Base-by-base conservation (phyloP, 2,113 vertebrate species). In the Solea solea region DNA sequence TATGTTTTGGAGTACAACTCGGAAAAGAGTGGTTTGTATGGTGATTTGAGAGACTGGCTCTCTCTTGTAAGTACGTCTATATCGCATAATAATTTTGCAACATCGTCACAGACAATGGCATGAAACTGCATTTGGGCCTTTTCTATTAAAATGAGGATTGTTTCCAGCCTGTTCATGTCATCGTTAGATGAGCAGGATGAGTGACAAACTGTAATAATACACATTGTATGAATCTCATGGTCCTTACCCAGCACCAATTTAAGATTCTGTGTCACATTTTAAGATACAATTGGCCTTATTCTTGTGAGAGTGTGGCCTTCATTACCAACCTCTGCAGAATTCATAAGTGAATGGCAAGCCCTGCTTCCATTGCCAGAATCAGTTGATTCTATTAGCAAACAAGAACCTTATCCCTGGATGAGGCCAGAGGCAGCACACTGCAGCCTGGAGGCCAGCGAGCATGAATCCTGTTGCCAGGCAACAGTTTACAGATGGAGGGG, bases 391-490 rank as follows among this genome's bases (percentile, higher is more conserved):
- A 76, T 83, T 73, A 28, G 68, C 67, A 78, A 89, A 80, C 64
- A 71, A 75, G 54, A 80, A 82, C 76, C 64, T 69, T 76, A 76
- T 88, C 74, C 85, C 83, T 73, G 77, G 85, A 84, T 76, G 84
- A 75, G 89, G 86, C 91, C 91, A 90, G 88, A 87, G 90, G 88
- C 90, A 90, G 73, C 76, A 78, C 80, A 82, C 84, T 85, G 73
- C 91, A 90, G 84, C 86, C 89, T 85, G 82, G 74, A 87, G 91
- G 87, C 90, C 90, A 83, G 86, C 16, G 56, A 90, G 89, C 89
- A 80, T 61, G 73, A 82, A 86, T 85, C 27, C 76, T 91, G 94
- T 94, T 94, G 91, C 94, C 84, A 88, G 84, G 94, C 93, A 94
- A 94, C 94, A 56, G 83, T 89, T 87, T 86, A 84, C 82, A 72